Evolutionary conservation across 1,140 invertebrate genomes (phyloP), one percentile per base, ranked within the genome.

Genomic region (Venustaconcha ellipsiformis): DNA sequence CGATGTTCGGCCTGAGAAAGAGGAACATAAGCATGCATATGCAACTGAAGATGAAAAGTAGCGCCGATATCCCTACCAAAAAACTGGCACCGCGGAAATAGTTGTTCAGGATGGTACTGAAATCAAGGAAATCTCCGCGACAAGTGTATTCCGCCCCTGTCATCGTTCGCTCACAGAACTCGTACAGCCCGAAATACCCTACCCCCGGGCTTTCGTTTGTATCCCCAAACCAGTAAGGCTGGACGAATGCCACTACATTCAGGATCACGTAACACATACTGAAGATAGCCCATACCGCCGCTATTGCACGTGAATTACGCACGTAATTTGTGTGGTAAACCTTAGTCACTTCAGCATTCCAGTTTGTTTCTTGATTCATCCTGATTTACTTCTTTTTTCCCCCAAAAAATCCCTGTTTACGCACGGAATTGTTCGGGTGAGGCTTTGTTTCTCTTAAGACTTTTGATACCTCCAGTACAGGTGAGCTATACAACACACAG

Each of bases 231-330:
- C 97, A 99, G 91, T 99, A 97, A 13, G 97, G 97, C 70, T 97
- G 97, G 20, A 98, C 93, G 88, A 99, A 98, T 0, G 96, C 95
- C 20, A 99, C 96, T 73, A 97, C 94, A 72, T 94, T 94, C 84
- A 99, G 97, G 83, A 99, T 98, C 67, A 96, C 95, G 89, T 97
- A 99, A 90, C 97, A 99, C 85, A 98, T 95, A 70, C 96, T 91
- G 88, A 99, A 98, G 81, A 99, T 95, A 26, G 94, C 97, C 98
- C 98, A 99, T 64, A 99, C 92, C 20, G 99, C 96, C 60, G 96
- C 97, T 71, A 99, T 97, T 59, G 97, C 97, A 72, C 97, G 96
- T 65, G 96, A 97, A 92, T 99, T 98, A 84, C 97, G 93, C 62
- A 97, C 94, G 90, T 98, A 99, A 90, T 96, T 97, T 17, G 77